Conservation (phyloP, 2,888 invertebrate species). For the Latrodectus hesperus region DNA sequence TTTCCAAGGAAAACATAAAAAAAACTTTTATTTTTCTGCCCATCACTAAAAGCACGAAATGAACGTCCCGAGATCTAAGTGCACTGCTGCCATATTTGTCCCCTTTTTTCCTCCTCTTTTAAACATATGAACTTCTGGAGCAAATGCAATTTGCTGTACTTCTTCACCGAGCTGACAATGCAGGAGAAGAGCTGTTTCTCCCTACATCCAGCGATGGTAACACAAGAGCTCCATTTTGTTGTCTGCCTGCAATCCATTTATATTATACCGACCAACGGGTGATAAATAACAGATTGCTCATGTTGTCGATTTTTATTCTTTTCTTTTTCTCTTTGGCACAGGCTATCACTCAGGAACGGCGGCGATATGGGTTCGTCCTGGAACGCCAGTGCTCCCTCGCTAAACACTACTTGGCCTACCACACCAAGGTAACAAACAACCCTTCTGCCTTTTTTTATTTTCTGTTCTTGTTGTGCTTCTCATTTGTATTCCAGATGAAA, state of each 20-base stretch:
- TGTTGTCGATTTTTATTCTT: conserved; percentile 22
- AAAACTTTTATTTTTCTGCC: no score
- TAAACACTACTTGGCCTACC: conserved; percentile 92
- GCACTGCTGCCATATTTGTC: conserved; percentile 50
- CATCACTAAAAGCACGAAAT: conserved; percentile 24
- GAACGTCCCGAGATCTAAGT: conserved; percentile 38
- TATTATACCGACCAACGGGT: conserved; percentile 42
- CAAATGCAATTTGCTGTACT: conserved; percentile 46
- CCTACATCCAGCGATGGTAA: conserved; percentile 12
- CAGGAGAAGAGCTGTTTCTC: conserved; percentile 11
- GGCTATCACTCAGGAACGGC: conserved; percentile 94
- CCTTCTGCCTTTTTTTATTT: background rate
- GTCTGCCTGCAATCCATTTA: conserved; percentile 55
- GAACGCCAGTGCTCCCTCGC: conserved; percentile 92
- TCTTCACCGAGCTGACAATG: background rate
- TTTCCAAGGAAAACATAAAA: no score
- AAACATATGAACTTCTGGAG: conserved; percentile 36
- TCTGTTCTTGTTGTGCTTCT: background rate
- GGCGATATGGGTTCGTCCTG: conserved; percentile 91
- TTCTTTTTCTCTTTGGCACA: conserved; percentile 74
- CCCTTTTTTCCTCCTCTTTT: conserved; percentile 4
- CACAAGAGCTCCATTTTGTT: conserved; percentile 35
- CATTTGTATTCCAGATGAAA: background rate
- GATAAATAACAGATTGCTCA: conserved; percentile 66
- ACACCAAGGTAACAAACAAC: conserved; percentile 78